Conservation (phyloP, 2,797 vertebrate genomes). For the Emys orbicularis region DNA sequence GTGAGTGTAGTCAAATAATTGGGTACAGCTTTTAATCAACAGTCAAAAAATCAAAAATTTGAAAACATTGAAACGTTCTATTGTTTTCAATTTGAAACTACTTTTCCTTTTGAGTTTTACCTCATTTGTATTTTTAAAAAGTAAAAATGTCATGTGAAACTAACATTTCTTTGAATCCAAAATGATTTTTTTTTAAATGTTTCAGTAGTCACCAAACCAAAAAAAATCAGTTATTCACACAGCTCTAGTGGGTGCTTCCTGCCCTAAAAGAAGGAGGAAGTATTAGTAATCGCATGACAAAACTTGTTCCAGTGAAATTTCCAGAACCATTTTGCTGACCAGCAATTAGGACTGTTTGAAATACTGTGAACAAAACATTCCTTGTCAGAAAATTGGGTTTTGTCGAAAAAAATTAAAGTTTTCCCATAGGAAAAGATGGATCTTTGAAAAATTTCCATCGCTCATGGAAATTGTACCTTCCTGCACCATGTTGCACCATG, state of each 20-base stretch:
- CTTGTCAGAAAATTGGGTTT: not conserved
- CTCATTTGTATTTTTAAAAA: not conserved
- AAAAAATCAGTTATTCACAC: too few relatives aligned
- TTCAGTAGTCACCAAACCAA: too few relatives aligned
- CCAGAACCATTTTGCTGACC: not conserved
- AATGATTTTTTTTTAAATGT: not conserved
- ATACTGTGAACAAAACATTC: not conserved
- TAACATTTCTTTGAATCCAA: not conserved
- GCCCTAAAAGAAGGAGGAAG: not conserved
- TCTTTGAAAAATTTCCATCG: not conserved
- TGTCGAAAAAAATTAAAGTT: not conserved
- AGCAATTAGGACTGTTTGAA: not conserved
- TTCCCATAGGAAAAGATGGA: not conserved
- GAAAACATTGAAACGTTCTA: not conserved
- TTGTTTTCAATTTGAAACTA: not conserved
- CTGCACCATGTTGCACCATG: fast-evolving
- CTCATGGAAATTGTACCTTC: not conserved
- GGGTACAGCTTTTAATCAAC: not conserved
- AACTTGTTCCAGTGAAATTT: not conserved
- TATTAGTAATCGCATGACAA: not conserved
- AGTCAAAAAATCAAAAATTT: not conserved
- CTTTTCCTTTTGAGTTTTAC: not conserved
- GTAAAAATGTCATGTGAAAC: not conserved
- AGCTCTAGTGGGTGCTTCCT: not conserved
- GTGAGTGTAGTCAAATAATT: not conserved